Conservation (phyloP, 2,888 invertebrate species). For the Villa cingulata region DNA sequence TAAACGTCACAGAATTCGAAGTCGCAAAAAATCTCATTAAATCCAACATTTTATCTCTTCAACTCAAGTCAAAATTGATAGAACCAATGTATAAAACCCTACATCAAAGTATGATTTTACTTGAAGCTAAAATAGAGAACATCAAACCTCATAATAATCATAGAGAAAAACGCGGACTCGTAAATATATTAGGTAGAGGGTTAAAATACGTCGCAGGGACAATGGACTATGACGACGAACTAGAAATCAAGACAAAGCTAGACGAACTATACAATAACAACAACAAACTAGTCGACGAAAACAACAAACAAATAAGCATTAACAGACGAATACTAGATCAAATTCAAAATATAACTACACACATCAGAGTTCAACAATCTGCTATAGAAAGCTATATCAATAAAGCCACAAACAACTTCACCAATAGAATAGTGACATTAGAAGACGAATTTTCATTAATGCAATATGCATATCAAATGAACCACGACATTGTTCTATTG, state of each 20-base stretch:
- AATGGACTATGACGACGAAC: not conserved
- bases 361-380: no score
- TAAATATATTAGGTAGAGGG: slow-evolving; percentile 6
- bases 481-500: no score
- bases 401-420: no score
- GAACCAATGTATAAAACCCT: not conserved
- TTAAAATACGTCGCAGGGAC: slow-evolving; percentile 4
- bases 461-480: no score
- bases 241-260: not conserved
- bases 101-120: not conserved
- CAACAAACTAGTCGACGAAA: no score
- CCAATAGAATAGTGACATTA: no score
- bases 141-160: not conserved
- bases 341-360: no score
- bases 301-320: no score
- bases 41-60: not conserved
- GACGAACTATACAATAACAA: not conserved
- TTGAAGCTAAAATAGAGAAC: slow-evolving; percentile 1
- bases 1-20: slow-evolving; percentile 1
- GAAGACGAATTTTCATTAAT: no score
- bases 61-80: not conserved
- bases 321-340: no score
- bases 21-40: not conserved
- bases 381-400: no score
- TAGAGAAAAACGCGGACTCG: slow-evolving; percentile 2